Conservation (phyloP, 1,140 invertebrate genomes). For the Drosophila kikkawai region DNA sequence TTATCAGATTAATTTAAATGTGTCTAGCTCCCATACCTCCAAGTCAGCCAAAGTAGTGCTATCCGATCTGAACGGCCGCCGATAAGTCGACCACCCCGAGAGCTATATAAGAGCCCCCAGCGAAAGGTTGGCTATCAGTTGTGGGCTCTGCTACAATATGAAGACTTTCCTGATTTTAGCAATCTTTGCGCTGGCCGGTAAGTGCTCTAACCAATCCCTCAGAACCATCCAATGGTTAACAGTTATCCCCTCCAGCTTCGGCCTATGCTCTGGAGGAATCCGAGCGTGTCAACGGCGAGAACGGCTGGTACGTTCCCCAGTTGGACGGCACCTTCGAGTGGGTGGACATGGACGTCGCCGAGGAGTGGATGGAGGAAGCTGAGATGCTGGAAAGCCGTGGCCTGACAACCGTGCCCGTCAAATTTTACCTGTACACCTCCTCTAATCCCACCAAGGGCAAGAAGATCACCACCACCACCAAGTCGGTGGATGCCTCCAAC, state of each 20-base stretch:
- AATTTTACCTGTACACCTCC: conserved; percentile 70
- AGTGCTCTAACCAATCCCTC: background rate
- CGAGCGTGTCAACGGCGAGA: conserved; percentile 71
- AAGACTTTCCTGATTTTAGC: conserved; percentile 34
- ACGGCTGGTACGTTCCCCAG: conserved; percentile 78
- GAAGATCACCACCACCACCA: conserved; percentile 61
- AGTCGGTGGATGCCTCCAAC: conserved; percentile 65
- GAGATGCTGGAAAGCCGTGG: conserved; percentile 52
- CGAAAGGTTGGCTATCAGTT: conserved; percentile 16
- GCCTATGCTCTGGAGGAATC: conserved; percentile 60
- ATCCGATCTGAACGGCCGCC: conserved; percentile 12
- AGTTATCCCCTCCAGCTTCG: conserved; percentile 26
- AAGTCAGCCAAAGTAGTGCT: conserved; percentile 7
- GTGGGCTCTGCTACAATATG: conserved; percentile 27
- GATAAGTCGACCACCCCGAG: conserved; percentile 32
- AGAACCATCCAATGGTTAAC: background rate
- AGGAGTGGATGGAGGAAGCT: conserved; percentile 48
- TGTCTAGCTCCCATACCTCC: background rate
- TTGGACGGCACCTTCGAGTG: conserved; percentile 65
- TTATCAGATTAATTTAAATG: conserved; percentile 37
- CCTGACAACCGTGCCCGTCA: conserved; percentile 59
- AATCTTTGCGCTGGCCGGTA: conserved; percentile 27
- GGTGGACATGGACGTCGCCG: conserved; percentile 69
- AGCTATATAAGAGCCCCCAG: conserved; percentile 21
- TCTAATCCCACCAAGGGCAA: conserved; percentile 60